Percentiles rank a stretch among this genome's conserved stretches.
phyloP scores from a whole-genome alignment of 2,888 invertebrate genomes.

The Leptarthrus brevirostris region DNA sequence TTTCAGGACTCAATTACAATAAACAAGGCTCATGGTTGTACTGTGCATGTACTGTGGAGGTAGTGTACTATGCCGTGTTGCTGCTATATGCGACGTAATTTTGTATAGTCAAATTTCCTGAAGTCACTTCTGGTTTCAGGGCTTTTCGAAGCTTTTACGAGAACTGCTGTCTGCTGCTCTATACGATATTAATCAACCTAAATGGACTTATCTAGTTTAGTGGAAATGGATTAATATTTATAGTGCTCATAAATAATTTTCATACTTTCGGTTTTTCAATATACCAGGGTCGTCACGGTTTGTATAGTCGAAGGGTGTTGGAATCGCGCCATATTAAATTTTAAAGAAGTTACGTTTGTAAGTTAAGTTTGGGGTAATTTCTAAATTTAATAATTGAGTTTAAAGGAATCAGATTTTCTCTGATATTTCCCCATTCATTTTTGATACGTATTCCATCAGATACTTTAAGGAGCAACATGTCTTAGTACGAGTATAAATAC shows the following conservation, averaged over 20 bases:
- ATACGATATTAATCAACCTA: slow-evolving; percentile 7
- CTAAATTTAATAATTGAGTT: no score
- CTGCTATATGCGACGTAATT: background rate
- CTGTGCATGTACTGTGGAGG: background rate
- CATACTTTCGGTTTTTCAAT: background rate
- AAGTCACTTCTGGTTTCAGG: slow-evolving; percentile 21
- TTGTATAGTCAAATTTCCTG: slow-evolving; percentile 24
- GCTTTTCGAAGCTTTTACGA: background rate
- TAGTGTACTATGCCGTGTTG: background rate
- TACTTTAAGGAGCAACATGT: no score
- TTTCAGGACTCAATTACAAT: slow-evolving; percentile 48
- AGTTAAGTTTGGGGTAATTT: no score
- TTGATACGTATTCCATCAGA: no score
- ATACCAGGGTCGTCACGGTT: no score
- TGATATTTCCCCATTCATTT: no score
- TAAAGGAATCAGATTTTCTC: no score
- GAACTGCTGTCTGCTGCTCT: slow-evolving; percentile 5
- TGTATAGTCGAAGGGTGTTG: no score
- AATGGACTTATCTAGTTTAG: slow-evolving; percentile 41
- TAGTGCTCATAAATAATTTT: background rate
- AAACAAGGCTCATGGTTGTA: slow-evolving; percentile 39
- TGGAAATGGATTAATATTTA: slow-evolving; percentile 45
- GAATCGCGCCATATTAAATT: no score
- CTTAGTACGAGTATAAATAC: no score
- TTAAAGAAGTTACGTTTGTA: no score